Conservation (phyloP, 2,888 invertebrate species). For the Harmothoe impar region DNA sequence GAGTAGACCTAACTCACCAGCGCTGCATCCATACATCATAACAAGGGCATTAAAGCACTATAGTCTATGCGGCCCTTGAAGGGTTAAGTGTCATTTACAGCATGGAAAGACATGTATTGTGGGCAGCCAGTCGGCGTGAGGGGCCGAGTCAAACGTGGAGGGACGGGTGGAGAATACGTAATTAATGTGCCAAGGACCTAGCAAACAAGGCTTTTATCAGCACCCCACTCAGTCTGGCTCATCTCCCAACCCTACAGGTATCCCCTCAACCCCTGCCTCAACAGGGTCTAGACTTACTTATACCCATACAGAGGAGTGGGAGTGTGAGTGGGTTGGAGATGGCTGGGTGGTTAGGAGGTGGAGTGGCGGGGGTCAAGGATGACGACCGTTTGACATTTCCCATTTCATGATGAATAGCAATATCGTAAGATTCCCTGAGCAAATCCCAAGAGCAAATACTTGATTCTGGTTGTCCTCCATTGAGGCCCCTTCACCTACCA, state of each 20-base stretch:
- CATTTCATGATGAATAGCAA: conserved; percentile 17
- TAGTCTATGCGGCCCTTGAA: background rate
- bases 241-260: too few species aligned
- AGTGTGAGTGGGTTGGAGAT: too few species aligned
- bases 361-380: background rate
- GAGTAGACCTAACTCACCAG: too few species aligned
- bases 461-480: background rate
- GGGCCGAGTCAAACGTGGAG: conserved; percentile 23
- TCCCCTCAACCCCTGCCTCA: too few species aligned
- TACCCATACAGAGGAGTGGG: too few species aligned
- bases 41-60: too few species aligned
- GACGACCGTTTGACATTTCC: conserved; percentile 17
- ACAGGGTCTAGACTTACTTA: too few species aligned
- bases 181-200: conserved; percentile 36
- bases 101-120: conserved; percentile 22
- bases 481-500: background rate
- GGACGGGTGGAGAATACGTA: conserved; percentile 38
- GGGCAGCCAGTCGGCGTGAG: background rate
- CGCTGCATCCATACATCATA: too few species aligned
- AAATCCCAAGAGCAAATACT: background rate
- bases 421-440: background rate
- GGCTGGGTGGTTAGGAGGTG: background rate
- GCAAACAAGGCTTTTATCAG: background rate
- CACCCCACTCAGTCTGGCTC: too few species aligned
- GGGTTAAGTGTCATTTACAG: conserved; percentile 40